Base-by-base conservation (phyloP, 2,888 invertebrate genomes). In the Bellardia bayeri region DNA sequence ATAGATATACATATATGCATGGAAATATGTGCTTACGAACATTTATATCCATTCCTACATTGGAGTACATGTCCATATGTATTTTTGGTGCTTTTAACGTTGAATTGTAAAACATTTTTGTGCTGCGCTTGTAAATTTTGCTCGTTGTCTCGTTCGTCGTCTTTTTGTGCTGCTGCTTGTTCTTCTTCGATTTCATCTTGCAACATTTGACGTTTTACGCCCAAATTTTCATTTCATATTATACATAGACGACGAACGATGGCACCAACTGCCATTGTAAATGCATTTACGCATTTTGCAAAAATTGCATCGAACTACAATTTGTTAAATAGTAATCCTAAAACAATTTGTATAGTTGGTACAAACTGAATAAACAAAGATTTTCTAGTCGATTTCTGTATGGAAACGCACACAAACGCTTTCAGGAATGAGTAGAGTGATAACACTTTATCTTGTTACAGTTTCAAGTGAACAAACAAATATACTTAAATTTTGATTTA, bases 121-220 rank as follows among this genome's bases (percentile, higher is more conserved):
- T 78, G 66, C 80, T 84, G 54, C 66, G 82, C 74, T 82, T 63
- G 68, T 74, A 82, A 82, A 72, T 72, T 75, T 69, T 61, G 66
- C 58, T 84, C 80, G 80, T 82, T 42, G 40, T 63, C 69, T 75
- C 54, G 64, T 33, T 87, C 85, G 76, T 68, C 75, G 63, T 82
- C 42, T 86, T 87, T 75, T 74, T 61, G 14, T 74, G 51, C 72
- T 84, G 42, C 45, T 81, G 75, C 76, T 75, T 80, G 58, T 87
- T 84, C 71, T 76, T 76, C 56, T 61, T 83, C 30, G 49, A 76
- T 78, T 74, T 79, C 64, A 85, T 69, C 85, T 85, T 85, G 68
- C 80, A 75, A 81, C 69, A 63, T 85, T 87, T 85, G 87, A 85
- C 87, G 85, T 87, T 87, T 85, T 87, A 87, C 87, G 87, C 87